Evolutionary conservation across 1,140 invertebrate species (phyloP).

Genomic region (Oreohelix idahoensis): DNA sequence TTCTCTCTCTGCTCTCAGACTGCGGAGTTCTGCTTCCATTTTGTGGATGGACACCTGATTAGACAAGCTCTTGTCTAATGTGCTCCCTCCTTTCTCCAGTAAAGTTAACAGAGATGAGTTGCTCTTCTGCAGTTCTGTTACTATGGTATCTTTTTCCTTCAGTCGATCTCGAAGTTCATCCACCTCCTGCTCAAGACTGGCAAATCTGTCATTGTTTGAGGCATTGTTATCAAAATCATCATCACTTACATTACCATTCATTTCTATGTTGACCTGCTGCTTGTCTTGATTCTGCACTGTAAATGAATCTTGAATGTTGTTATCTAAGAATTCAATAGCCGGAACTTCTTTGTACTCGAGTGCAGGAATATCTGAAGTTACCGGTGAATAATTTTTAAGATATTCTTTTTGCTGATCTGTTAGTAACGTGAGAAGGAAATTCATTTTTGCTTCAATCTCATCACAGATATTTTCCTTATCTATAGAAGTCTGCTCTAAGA

Average conservation of each 20-base stretch:
- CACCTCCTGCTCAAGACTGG: constrained; percentile 43
- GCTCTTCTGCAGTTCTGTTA: constrained; percentile 63
- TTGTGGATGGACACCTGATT: constrained; percentile 57
- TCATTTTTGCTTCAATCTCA: constrained; percentile 47
- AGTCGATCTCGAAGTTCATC: constrained; percentile 53
- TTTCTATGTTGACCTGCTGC: background rate
- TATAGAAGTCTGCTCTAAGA: constrained; percentile 48
- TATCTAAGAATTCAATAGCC: constrained; percentile 32
- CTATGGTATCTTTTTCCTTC: constrained; percentile 63
- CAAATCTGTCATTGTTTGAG: constrained; percentile 29
- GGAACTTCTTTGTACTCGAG: constrained; percentile 52
- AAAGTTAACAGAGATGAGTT: constrained; percentile 66
- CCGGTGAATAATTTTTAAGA: constrained; percentile 37
- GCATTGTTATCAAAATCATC: constrained; percentile 20
- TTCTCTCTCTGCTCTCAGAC: constrained; percentile 68
- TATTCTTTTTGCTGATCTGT: constrained; percentile 44
- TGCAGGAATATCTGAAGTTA: constrained; percentile 35
- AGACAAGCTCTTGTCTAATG: constrained; percentile 49
- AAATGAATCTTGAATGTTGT: background rate
- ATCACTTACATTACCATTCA: constrained; percentile 27
- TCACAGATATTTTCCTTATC: constrained; percentile 55
- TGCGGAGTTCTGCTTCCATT: constrained; percentile 65
- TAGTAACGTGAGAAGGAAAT: constrained; percentile 43
- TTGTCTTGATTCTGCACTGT: background rate
- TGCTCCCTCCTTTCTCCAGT: constrained; percentile 57